Base-by-base conservation (phyloP, 2,113 vertebrate genomes). In the Platycercus adscitus region DNA sequence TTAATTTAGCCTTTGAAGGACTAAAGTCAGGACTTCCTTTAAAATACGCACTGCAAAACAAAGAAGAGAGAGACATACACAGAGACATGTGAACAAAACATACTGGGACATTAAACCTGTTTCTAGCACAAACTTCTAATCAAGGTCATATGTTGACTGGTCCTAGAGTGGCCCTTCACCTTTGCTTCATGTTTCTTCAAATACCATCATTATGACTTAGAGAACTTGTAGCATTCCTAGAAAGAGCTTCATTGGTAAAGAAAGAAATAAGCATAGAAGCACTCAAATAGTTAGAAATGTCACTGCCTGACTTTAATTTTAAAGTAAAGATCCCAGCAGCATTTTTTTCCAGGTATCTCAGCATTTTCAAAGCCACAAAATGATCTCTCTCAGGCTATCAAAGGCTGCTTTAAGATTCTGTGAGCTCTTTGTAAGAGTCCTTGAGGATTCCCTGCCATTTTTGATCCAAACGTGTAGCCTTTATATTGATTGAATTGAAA, bases 391-490 rank as follows among this genome's bases (percentile, higher is more conserved):
- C 77, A 85, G 72, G 47, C 35, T 91, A 83, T 94, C 78, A 92
- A 91, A 96, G 76, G 47, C 60, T 81, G 52, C 66, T 80, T 85
- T 93, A 93, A 85, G 86, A 92, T 88, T 88, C 88, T 78, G 56
- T 63, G 80, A 89, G 56, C 39, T 56, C 55, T 94, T 95, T 94
- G 50, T 95, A 87, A 78, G n/a, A 91, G 65, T 91, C 91, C 81
- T 92, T 89, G 64, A 95, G 75, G 88, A 94, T 95, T 95, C 76
- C 35, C n/a, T 95, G 88, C 83, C 77, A 68, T 92, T 95, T 97
- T 88, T 96, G 83, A 96, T 96, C 86, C 84, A 65, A 81, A 86
- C 77, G 56, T 93, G 66, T 81, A 81, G 39, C 81, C 91, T 95
- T 94, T 64, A 47, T 95, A 92, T 94, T 96, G 96, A 95, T 81